Base-by-base conservation (phyloP, 1,140 invertebrate genomes). In the Aphaenogaster floridana region DNA sequence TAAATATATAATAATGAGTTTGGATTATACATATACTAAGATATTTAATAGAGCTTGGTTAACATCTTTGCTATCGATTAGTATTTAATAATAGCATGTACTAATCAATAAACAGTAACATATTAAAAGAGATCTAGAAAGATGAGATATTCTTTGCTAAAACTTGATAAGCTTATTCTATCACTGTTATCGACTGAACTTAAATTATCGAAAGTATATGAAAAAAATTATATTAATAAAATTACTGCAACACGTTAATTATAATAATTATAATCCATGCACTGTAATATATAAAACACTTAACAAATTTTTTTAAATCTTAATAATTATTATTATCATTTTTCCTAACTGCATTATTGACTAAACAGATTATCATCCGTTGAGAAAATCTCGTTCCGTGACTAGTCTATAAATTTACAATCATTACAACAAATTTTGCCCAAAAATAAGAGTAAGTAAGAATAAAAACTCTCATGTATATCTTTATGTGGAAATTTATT, bases 341-440 rank as follows among this genome's bases (percentile, higher is more conserved):
- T 36, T 45, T 76, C 3, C 48, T 48, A 48, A 48, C 59, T 79
- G 7, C 36, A 13, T 78, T 63, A 36, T 48, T 59, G 57, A 63
- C 21, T 45, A 63, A 63, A 78, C 57, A 17, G 6, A 9, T 79
- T 79, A 64, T 80, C 48, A 80, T 52, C 61, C 5, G 61, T 80
- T 17, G 77, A 80, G 34, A 48, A 79, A 36, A 13, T 79, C 11
- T 66, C 0, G 0, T 36, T 79, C 5, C 1, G 9, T 13, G 2
- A 78, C 7, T 36, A 36, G 3, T 76, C 4, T n/a, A 63, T n/a
- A 42, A 61, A 45, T 34, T 61, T 36, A 48, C 5, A 34, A 21
- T 74, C 1, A 28, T 3, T 54, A 15, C 9, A 59, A 42, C 7
- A 8, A 21, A 48, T 78, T 64, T 77, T 28, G 39, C 0, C 3